Evolutionary conservation across 2,888 invertebrate genomes (phyloP), one percentile per base, ranked within the genome.

Genomic region (Dendrolimus pini): DNA sequence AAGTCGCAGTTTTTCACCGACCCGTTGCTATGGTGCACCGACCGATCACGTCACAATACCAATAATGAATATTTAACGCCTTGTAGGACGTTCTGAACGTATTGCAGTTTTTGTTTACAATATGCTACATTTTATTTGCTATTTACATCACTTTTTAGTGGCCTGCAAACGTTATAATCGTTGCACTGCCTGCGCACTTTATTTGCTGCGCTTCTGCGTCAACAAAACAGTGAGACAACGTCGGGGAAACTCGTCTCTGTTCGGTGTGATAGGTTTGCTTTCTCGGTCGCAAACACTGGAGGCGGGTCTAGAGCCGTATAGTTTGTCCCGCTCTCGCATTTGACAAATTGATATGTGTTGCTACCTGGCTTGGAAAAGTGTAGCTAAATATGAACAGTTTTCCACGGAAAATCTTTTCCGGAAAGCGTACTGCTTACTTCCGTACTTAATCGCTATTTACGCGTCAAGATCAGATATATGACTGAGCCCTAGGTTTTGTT

Each of bases 111-210:
- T 80, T 84, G 78, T 84, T 85, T 83, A 81, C 78, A 70, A 60
- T 78, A 69, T 78, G 77, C 70, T 73, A 70, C 69, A 77, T 71
- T 80, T 77, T 78, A 75, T 70, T 68, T 78, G 70, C 79, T 89
- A 89, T 89, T 88, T 89, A 86, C 88, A 85, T 84, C 83, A 86
- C 85, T 83, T 78, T 77, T 75, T 76, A 69, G 74, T 66, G 85
- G 86, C 84, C 85, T 88, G 80, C 86, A 72, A 85, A 85, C 83
- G 82, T 76, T 71, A 77, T 82, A 84, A 84, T 88, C 88, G 86
- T 84, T 88, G 86, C 87, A 88, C 85, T 88, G 86, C 86, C 87
- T 87, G 87, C 89, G 89, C 89, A 87, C 80, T 84, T 76, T 75
- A 77, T 77, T 83, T 82, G 86, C 83, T 87, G 88, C 85, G 89